These are phyloP conservation scores for Tenodera sinensis DNA, from an alignment of 2,888 invertebrate genomes.

Conservation along the genomic window DNA sequence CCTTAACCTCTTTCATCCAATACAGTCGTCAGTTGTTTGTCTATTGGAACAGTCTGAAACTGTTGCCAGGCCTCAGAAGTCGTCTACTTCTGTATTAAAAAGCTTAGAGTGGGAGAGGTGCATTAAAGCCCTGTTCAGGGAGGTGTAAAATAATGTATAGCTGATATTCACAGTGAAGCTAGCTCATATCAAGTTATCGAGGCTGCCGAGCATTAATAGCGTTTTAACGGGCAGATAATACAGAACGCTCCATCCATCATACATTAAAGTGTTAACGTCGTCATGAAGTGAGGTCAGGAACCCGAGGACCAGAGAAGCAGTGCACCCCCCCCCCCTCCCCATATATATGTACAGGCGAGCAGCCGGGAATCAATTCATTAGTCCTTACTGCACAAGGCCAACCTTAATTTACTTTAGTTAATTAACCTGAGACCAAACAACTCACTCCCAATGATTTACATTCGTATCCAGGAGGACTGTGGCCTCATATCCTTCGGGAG, in stretches of 20 bases:
- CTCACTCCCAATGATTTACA: neutral
- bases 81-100: no score
- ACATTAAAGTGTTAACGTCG: neutral
- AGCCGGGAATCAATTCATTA: neutral
- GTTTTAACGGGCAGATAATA: neutral
- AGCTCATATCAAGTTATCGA: neutral
- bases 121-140: neutral
- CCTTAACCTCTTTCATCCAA: no score
- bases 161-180: neutral
- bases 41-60: no score
- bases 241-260: neutral
- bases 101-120: no score
- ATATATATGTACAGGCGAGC: neutral
- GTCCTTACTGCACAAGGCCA: neutral
- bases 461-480: neutral
- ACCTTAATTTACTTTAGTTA: neutral
- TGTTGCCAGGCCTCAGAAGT: no score
- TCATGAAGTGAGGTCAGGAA: neutral
- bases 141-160: neutral
- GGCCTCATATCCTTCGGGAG: neutral
- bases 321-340: no score
- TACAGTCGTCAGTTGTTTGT: no score
- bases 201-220: neutral
- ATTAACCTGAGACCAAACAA: neutral
- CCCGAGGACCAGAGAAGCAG: neutral